Evolutionary conservation across 2,113 vertebrate species (phyloP), one percentile per base, ranked within the genome.

Genomic region (Pedionomus torquatus): DNA sequence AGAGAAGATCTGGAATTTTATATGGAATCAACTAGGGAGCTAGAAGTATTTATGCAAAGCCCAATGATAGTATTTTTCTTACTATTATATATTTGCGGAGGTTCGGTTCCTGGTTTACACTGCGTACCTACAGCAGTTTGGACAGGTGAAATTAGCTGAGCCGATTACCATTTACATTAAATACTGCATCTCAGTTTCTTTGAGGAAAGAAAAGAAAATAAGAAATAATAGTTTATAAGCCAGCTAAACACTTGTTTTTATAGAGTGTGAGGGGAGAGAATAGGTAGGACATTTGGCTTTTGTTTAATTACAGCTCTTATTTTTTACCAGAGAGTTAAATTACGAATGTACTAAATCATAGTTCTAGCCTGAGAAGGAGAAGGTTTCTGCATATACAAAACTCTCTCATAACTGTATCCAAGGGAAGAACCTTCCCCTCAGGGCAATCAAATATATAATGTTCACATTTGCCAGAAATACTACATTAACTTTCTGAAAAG

Each of bases 91-190:
- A 23, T 28, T 25, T 52, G 16, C 69, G 23, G 13, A 70, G 3
- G 3, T 14, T 72, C 7, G 18, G 31, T 86, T 25, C 3, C 44
- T 65, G 30, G 7, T 83, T 89, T 89, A 30, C 37, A 9, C 16
- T 76, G 10, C 7, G 11, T 57, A 8, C 4, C 1, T 39, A 25
- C 0, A 0, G 28, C 0, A 0, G 31, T 65, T 70, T 9, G 6
- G 48, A 23, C 6, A 28, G 28, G 8, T 64, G 31, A 54, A 79
- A 1, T 64, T 51, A 58, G 2, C 3, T 3, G 5, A 75, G 7
- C 43, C 49, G n/a, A 12, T 87, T 78, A 11, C 3, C 1, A 44
- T 72, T 48, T 11, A 39, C 58, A 11, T 70, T 8, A 84, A 89
- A 74, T 49, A 43, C 1, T 41, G 26, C 7, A 17, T n/a, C 55